Conservation (phyloP, 2,888 invertebrate species). For the Onchidella celtica region DNA sequence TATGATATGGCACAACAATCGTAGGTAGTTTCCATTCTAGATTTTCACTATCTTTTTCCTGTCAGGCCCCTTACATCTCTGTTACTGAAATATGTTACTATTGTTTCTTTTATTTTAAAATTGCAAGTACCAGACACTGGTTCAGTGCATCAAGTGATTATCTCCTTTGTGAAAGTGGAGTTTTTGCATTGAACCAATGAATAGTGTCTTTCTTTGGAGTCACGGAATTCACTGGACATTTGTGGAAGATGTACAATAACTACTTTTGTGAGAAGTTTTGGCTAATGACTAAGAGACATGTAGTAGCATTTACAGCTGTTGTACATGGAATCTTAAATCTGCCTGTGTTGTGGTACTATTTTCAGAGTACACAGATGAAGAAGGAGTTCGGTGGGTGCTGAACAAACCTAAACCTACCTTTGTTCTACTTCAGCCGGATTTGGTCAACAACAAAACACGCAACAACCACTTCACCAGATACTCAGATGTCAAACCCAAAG, state of each 20-base stretch:
- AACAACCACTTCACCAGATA: conserved; percentile 88
- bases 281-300: background rate
- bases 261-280: background rate
- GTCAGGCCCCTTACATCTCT: no score
- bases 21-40: no score
- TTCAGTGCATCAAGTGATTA: no score
- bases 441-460: conserved; percentile 87
- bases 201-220: no score
- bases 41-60: no score
- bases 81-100: no score
- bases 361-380: conserved; percentile 79
- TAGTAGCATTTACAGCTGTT: background rate
- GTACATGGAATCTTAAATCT: background rate
- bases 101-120: no score
- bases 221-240: no score
- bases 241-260: background rate
- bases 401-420: conserved; percentile 80
- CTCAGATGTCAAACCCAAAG: conserved; percentile 91
- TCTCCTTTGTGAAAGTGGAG: no score
- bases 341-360: conserved; percentile 14
- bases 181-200: no score
- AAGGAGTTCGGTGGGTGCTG: conserved; percentile 78
- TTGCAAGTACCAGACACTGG: no score
- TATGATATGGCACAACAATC: no score
- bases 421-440: conserved; percentile 85